These are phyloP conservation scores for Percina caprodes DNA, from an alignment of 2,113 vertebrate species.

Conservation along the genomic window DNA sequence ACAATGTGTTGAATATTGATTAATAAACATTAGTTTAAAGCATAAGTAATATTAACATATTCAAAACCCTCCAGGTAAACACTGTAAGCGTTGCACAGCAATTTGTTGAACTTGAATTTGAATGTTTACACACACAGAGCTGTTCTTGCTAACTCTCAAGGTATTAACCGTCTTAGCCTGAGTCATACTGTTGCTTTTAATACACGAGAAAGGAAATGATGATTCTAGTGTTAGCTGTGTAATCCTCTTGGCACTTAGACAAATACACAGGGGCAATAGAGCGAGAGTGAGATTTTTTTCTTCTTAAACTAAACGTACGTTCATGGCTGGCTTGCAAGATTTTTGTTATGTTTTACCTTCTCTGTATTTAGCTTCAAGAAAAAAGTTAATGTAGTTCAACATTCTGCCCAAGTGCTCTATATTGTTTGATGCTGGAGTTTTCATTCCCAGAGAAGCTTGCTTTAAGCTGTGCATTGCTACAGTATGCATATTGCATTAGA, in stretches of 20 bases:
- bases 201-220: constrained; percentile 26
- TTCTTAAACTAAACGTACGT: constrained; percentile 10
- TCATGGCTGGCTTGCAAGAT: constrained; percentile 4
- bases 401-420: neutral
- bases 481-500: constrained; percentile 41
- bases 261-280: constrained; percentile 16
- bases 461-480: constrained; percentile 37
- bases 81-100: neutral
- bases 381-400: constrained; percentile 3
- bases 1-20: neutral
- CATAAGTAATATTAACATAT: neutral
- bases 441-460: constrained; percentile 16
- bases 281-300: neutral
- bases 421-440: neutral
- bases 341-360: neutral
- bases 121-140: constrained; percentile 38
- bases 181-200: constrained; percentile 39
- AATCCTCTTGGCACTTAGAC: constrained; percentile 47
- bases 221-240: constrained; percentile 29
- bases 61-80: neutral
- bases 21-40: neutral
- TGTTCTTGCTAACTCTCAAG: constrained; percentile 28
- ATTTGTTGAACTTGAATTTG: constrained; percentile 15
- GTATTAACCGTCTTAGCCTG: constrained; percentile 43
- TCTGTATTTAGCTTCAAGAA: constrained; percentile 14